Base-by-base conservation (phyloP, 2,888 invertebrate genomes). In the Pimpla rufipes region DNA sequence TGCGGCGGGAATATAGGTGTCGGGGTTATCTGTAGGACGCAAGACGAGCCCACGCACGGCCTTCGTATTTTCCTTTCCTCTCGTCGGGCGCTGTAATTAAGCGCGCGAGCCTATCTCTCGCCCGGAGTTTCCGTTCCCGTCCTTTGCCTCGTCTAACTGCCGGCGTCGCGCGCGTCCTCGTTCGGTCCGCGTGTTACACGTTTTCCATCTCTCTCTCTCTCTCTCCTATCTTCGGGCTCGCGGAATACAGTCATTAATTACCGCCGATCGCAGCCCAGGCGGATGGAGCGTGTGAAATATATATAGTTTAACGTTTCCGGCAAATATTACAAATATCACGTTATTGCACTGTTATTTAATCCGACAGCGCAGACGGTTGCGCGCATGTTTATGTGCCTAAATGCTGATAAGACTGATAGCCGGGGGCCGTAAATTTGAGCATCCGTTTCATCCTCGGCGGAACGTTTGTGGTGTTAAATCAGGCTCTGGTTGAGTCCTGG, bases 21-120 rank as follows among this genome's bases (percentile, higher is more conserved):
- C 29, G 29, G 29, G 29, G 29, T 29, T 29, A 29, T 29, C 29
- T 2, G 29, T 29, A 29, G 29, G 29, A 29, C 29, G 29, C 16
- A 47, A 47, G 47, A 16, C 80, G 70, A 70, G 74, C 47, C 6
- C 70, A 80, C 85, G 85, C 84, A 76, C 84, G 73, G 35, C 70
- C 76, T 66, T 42, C 45, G 67, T 68, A 47, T 21, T 50, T 59
- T 23, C 18, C 23, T 62, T 71, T 23, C 71, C 50, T 47, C 68
- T 47, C 47, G 16, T 37, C 23, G 40, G 59, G 62, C n/a, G 64
- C 37, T 23, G 47, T 62, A 64, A 64, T 62, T 40, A 62, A 74
- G 29, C 16, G 74, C 23, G 66, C 47, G 47, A 47, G 16, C 47
- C 16, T 47, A 47, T 16, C 66, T 52, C 52, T 68, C 52, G 62